A percentile compares a stretch with the other conserved stretches of the same genome.
These are phyloP conservation scores for Scaptomyza hsui DNA, from an alignment of 1,140 invertebrate species.

Conservation along the genomic window DNA sequence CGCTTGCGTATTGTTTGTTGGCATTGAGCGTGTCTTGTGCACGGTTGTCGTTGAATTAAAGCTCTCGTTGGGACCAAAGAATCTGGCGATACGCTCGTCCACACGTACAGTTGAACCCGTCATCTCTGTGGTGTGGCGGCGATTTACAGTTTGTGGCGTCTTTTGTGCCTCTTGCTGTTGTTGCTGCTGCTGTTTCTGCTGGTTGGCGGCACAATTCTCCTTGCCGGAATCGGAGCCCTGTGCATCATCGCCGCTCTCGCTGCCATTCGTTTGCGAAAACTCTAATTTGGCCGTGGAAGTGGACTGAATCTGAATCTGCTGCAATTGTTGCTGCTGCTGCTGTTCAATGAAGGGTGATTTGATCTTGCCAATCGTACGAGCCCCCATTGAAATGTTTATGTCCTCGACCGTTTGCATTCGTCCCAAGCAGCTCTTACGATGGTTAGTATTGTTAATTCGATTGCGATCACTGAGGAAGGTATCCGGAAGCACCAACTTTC, in stretches of 20 bases:
- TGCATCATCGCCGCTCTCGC: constrained; percentile 55
- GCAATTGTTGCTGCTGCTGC: constrained; percentile 52
- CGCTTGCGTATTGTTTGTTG: constrained; percentile 8
- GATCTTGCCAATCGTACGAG: constrained; percentile 74
- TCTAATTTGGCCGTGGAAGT: constrained; percentile 9
- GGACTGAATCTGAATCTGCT: constrained; percentile 26
- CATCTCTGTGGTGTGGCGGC: constrained; percentile 57
- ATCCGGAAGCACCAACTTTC: constrained; percentile 67
- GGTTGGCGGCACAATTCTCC: constrained; percentile 70
- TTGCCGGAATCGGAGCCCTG: constrained; percentile 73
- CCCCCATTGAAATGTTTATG: constrained; percentile 35
- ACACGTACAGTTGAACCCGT: constrained; percentile 32
- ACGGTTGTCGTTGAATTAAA: constrained; percentile 35
- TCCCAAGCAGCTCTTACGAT: constrained; percentile 29
- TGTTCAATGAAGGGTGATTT: constrained; percentile 79
- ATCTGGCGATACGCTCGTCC: constrained; percentile 75
- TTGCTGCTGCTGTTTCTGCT: constrained; percentile 37
- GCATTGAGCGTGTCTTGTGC: constrained; percentile 44
- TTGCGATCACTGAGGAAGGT: constrained; percentile 66
- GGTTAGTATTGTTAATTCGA: background rate
- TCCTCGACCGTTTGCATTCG: constrained; percentile 57
- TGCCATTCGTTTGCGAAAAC: constrained; percentile 9
- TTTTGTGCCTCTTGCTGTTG: constrained; percentile 9
- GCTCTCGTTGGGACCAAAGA: constrained; percentile 62
- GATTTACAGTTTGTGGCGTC: constrained; percentile 35